Percentiles rank a stretch among this genome's conserved stretches.
phyloP scores from a whole-genome alignment of 2,888 invertebrate genomes.

The Biston stratarius region DNA sequence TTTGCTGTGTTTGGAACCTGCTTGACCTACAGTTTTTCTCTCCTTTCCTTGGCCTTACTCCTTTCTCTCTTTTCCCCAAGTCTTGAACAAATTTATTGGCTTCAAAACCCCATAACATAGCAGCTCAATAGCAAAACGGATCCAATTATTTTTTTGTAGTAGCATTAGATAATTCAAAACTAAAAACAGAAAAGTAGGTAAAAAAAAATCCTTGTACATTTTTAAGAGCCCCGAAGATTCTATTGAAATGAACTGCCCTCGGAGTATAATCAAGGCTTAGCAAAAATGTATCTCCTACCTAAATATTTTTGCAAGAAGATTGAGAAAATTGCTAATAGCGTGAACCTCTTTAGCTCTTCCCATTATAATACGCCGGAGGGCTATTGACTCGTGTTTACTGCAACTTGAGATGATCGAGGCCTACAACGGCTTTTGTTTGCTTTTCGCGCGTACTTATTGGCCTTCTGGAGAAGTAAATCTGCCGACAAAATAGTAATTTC shows the following conservation, averaged over 20 bases:
- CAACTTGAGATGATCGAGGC: constrained; percentile 22
- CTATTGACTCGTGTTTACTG: constrained; percentile 19
- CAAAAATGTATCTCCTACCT: neutral
- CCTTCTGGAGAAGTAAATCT: constrained; percentile 5
- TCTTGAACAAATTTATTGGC: too few species aligned
- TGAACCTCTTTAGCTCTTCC: constrained; percentile 19
- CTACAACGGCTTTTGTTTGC: constrained; percentile 18
- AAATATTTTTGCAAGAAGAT: constrained; percentile 18
- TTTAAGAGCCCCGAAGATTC: neutral
- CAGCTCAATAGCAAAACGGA: too few species aligned
- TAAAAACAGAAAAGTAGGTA: neutral
- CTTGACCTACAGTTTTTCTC: too few species aligned
- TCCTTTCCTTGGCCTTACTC: too few species aligned
- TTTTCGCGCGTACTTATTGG: constrained; percentile 23
- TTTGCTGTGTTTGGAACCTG: too few species aligned
- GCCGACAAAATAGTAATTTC: neutral
- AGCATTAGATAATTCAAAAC: neutral
- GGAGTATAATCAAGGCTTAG: neutral
- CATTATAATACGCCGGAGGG: constrained; percentile 31
- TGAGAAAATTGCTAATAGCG: constrained; percentile 28
- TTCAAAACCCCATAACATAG: too few species aligned
- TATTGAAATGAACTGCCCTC: neutral
- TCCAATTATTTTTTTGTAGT: too few species aligned
- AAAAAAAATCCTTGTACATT: neutral
- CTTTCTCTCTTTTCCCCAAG: too few species aligned